phyloP scores from a whole-genome alignment of 2,888 invertebrate genomes.

The Brachyopa scutellaris region DNA sequence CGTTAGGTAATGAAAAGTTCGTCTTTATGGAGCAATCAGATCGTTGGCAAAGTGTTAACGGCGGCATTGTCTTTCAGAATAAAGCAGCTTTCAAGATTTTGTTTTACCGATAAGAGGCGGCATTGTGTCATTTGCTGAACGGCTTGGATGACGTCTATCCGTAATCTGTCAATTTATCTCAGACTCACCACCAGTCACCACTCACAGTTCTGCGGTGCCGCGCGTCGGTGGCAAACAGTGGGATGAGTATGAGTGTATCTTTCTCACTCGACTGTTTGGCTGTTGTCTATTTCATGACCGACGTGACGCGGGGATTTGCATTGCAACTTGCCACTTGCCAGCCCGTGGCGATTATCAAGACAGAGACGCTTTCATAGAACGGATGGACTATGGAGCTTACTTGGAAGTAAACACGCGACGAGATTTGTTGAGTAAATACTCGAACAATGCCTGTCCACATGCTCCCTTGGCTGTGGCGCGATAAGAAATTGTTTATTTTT shows the following conservation, averaged over 20 bases:
- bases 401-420: conserved; percentile 23
- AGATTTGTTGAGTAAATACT: background rate
- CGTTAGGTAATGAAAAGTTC: background rate
- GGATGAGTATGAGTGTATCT: background rate
- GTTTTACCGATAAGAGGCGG: conserved; percentile 11
- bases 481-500: conserved; percentile 33
- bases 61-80: background rate
- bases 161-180: conserved; percentile 27
- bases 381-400: conserved; percentile 5
- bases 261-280: background rate
- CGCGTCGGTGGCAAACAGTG: no score
- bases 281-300: background rate
- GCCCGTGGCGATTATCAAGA: background rate
- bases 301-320: background rate
- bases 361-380: background rate
- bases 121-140: conserved; percentile 9
- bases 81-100: conserved; percentile 10
- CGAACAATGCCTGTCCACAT: conserved; percentile 4
- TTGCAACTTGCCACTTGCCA: no score
- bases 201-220: no score
- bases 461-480: background rate
- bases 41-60: conserved; percentile 1
- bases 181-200: background rate
- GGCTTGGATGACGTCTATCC: conserved; percentile 15
- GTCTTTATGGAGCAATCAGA: background rate